A percentile compares a stretch with the other conserved stretches of the same genome.
Evolutionary conservation across 2,888 invertebrate genomes (phyloP).

Genomic region (Ornithoptera priamus): DNA sequence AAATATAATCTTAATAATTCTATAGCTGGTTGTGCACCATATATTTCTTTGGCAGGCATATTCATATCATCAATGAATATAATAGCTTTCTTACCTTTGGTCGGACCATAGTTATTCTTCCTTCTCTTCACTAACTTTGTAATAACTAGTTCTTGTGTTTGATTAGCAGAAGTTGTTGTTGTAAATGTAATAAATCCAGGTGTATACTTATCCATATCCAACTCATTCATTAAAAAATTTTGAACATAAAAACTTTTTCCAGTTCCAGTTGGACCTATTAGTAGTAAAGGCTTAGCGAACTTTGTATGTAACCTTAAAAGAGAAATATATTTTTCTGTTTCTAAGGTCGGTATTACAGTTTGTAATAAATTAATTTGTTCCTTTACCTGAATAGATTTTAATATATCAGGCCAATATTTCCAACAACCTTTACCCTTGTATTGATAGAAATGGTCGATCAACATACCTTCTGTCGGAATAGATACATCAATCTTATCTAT

Average conservation of each 20-base stretch:
- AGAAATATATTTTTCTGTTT: constrained; percentile 89
- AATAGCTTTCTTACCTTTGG: constrained; percentile 84
- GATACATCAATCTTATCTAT: constrained; percentile 86
- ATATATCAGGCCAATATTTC: constrained; percentile 91
- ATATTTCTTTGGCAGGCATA: constrained; percentile 90
- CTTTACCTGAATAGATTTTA: constrained; percentile 75
- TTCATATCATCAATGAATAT: constrained; percentile 94
- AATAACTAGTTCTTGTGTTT: constrained; percentile 88
- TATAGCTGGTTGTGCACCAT: constrained; percentile 92
- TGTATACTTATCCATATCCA: constrained; percentile 84
- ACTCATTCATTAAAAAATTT: constrained; percentile 83
- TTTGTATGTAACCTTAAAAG: constrained; percentile 88
- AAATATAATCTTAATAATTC: constrained; percentile 90
- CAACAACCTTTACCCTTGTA: constrained; percentile 91
- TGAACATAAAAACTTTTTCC: constrained; percentile 92
- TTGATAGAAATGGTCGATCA: constrained; percentile 91
- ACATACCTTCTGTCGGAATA: constrained; percentile 86
- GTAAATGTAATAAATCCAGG: constrained; percentile 92
- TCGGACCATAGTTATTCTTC: constrained; percentile 88
- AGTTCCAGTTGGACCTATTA: constrained; percentile 92
- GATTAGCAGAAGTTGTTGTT: constrained; percentile 89
- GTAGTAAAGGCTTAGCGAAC: constrained; percentile 83
- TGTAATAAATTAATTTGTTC: constrained; percentile 84
- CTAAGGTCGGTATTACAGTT: constrained; percentile 91
- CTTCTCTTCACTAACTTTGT: constrained; percentile 85